These are phyloP conservation scores for Psittacus erithacus DNA, from an alignment of 2,113 vertebrate genomes.

Conservation along the genomic window DNA sequence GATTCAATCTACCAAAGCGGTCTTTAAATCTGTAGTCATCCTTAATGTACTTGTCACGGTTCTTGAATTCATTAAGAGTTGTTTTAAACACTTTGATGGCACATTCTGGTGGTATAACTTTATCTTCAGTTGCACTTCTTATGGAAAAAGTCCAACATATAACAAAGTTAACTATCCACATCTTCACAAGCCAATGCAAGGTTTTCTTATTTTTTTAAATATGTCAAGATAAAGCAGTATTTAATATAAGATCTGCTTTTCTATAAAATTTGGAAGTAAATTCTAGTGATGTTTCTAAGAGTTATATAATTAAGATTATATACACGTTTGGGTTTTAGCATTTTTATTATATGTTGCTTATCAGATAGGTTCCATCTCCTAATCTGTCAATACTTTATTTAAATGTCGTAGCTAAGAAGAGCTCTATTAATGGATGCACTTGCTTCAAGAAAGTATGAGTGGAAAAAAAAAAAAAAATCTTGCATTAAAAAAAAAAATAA, in stretches of 20 bases:
- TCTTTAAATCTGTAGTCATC: constrained; percentile 98
- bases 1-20: constrained; percentile 97
- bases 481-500: not conserved
- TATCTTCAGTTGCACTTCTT: constrained; percentile 77
- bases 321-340: not conserved
- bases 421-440: not conserved
- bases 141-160: not conserved
- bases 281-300: not conserved
- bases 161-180: not conserved
- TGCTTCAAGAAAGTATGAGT: not conserved
- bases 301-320: not conserved
- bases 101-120: constrained; percentile 86
- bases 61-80: constrained; percentile 97
- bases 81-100: constrained; percentile 98
- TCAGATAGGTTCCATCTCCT: not conserved
- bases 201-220: not conserved
- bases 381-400: not conserved
- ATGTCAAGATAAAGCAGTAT: rapidly evolving
- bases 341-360: not conserved
- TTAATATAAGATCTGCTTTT: not conserved
- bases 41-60: constrained; percentile 97
- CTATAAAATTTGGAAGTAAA: not conserved
- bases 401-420: not conserved
- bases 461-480: not conserved
- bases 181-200: not conserved